Base-by-base conservation (phyloP, 2,888 invertebrate species). In the Cerastis leucographa region DNA sequence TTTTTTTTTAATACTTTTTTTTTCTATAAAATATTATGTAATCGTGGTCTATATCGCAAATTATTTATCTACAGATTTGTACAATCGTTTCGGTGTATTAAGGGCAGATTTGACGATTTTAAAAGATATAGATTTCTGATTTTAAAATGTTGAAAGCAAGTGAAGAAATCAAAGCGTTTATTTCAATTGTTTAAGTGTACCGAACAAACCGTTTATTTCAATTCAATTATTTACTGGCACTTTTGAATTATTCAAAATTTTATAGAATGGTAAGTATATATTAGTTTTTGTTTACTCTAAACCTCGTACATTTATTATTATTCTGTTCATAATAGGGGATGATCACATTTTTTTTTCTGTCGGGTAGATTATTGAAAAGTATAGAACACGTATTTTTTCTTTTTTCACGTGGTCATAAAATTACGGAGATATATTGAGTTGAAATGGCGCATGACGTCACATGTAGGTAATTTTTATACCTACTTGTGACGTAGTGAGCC, bases 31-130 rank as follows among this genome's bases (percentile, higher is more conserved):
- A 64, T 79, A 80, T 79, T 54, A 69, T 87, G 72, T 88, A 87
- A 85, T 82, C 84, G 76, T 84, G 87, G 78, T 65, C n/a, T 81
- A 75, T 84, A 84, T 77, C 65, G 67, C 85, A 80, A 80, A 84
- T 84, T 87, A 83, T 87, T 81, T 81, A 87, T 83, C 83, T 71
- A 74, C 69, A 77, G 66, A 44, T 78, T 71, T 83, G 78, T 85
- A 83, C 76, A 80, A 76, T 70, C 49, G 74, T 76, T 78, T 54
- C 49, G 59, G 61, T 67, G 65, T 74, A 56, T 56, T 29, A 76
- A 42, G 64, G 59, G 65, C 71, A 62, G 71, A 71, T 79, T 75
- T 78, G 61, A 70, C 62, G 67, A 70, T 71, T 61, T 68, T 62
- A 19, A 19, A 61, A 35, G 29, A 7, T 35, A 7, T 35, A 19